Base-by-base conservation (phyloP, 1,140 invertebrate genomes). In the Drosophila sturtevanti region DNA sequence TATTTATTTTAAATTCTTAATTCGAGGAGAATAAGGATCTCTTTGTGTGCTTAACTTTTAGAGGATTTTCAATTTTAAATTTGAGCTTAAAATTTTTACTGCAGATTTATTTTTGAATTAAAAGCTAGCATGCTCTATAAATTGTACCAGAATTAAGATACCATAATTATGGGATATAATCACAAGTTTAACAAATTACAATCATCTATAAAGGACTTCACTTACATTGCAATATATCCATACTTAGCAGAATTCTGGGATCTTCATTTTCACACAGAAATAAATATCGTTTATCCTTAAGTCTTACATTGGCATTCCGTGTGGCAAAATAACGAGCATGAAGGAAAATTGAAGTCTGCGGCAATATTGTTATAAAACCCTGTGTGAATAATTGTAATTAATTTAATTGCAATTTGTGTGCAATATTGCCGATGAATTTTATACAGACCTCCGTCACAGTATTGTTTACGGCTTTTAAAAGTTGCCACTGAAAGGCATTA, bases 251-350 rank as follows among this genome's bases (percentile, higher is more conserved):
- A 21, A 82, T 73, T 48, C 18, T 52, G 1, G 90, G 90, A 59
- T 67, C 61, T 68, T 91, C 89, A 27, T 80, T 61, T n/a, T 86
- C 90, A 35, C 86, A 91, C 16, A 91, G 59, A 68, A 91, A 91
- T 41, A 91, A 63, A 71, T 91, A 91, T 10, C 74, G 66, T 60
- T 91, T 91, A 67, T 91, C 90, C 68, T 91, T 91, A 11, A 91
- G 78, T 5, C 90, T 67, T 60, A 91, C 72, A 41, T 79, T 74
- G 12, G 90, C 76, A 34, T 90, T 85, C 0, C 90, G 86, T 12
- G 90, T 91, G 54, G 90, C 90, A 79, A 63, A 91, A 44, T 91
- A 91, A 11, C 90, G 86, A 6, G 86, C 81, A 27, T 89, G 86
- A 0, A 91, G 38, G 27, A 91, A 91, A 11, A 34, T 22, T 16